phyloP scores from a whole-genome alignment of 2,797 vertebrate genomes.

The Alcedo atthis region DNA sequence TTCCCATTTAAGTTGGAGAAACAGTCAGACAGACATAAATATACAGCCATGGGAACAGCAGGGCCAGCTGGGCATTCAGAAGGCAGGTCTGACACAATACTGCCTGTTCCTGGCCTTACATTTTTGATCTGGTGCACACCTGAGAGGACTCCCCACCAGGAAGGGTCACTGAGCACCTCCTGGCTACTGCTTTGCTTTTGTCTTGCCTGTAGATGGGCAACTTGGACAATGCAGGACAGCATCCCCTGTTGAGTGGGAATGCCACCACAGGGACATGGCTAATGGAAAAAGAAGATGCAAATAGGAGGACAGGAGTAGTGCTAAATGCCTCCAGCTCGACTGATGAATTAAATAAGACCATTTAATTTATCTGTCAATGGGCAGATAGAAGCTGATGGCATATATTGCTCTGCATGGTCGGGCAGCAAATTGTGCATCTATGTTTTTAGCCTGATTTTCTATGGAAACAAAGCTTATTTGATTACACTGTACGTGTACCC shows the following conservation, averaged over 20 bases:
- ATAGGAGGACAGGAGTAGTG: neutral
- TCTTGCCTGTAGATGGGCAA: neutral
- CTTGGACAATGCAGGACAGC: rapidly evolving
- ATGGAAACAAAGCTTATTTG: constrained; percentile 54
- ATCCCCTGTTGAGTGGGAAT: neutral
- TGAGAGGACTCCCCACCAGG: neutral
- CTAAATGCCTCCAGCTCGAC: neutral
- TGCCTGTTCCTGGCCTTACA: neutral
- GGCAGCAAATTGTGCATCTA: constrained; percentile 58
- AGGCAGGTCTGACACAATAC: neutral
- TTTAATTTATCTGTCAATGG: constrained; percentile 63
- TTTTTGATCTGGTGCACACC: neutral
- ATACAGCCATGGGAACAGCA: neutral
- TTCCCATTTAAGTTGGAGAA: neutral
- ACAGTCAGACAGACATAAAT: neutral
- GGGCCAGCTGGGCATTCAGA: neutral
- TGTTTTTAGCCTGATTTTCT: constrained; percentile 63
- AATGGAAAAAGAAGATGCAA: neutral
- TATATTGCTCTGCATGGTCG: constrained; percentile 6
- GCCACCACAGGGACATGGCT: neutral
- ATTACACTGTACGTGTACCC: neutral
- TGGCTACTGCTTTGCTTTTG: neutral
- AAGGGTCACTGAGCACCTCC: neutral
- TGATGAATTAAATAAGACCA: constrained; percentile 17
- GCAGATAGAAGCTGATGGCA: constrained; percentile 48